A percentile compares a stretch with the other conserved stretches of the same genome.
Conservation (phyloP, 2,113 vertebrate genomes). For the Malaclemys terrapin region DNA sequence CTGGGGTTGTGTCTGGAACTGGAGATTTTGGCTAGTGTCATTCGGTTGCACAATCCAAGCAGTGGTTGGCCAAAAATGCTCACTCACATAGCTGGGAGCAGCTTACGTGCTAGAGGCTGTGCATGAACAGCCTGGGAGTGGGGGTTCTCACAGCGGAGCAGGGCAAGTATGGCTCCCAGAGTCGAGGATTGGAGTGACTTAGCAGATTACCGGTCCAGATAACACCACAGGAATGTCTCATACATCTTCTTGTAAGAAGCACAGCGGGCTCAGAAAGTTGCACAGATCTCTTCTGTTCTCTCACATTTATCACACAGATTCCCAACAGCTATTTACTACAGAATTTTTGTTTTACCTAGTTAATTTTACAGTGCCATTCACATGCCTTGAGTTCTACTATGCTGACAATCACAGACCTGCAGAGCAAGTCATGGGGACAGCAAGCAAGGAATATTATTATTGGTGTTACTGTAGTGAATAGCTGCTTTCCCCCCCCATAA, state of each 20-base stretch:
- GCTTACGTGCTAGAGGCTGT: no score
- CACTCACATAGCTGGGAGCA: no score
- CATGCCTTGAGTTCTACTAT: neutral
- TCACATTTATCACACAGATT: neutral
- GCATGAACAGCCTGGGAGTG: no score
- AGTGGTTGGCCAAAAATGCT: no score
- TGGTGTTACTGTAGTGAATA: neutral
- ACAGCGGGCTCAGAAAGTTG: neutral
- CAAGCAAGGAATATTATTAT: neutral
- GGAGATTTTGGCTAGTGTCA: no score
- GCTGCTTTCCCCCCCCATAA: neutral
- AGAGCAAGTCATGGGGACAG: neutral
- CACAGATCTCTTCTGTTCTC: accelerated
- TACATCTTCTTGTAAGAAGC: neutral
- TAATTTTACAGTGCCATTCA: neutral
- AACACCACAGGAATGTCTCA: neutral
- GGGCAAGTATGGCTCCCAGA: no score
- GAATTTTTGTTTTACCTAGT: neutral
- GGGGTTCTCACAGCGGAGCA: no score
- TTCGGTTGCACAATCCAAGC: no score
- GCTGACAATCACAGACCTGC: accelerated
- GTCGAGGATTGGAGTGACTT: no score
- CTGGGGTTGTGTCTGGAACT: no score
- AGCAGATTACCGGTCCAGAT: no score
- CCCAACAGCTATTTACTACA: accelerated